Percentiles rank a stretch among this genome's conserved stretches.
These are phyloP conservation scores for Augiades crinisus DNA, from an alignment of 2,888 invertebrate genomes.

Conservation along the genomic window DNA sequence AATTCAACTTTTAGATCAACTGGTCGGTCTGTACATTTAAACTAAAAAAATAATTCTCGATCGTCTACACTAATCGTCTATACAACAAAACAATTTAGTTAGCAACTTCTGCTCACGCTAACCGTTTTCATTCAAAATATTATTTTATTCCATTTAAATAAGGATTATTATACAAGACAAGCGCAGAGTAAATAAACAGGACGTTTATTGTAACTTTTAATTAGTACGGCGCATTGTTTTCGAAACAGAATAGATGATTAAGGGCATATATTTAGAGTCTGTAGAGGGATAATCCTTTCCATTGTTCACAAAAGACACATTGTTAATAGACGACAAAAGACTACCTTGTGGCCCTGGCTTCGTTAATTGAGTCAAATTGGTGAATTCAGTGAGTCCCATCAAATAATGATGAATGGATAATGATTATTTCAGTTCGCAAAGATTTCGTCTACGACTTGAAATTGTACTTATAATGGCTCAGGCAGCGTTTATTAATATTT, in stretches of 20 bases:
- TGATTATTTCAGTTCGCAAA: no score
- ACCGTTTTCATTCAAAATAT: background rate
- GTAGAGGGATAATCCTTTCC: slow-evolving; percentile 14
- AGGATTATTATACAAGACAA: background rate
- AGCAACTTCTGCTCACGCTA: no score
- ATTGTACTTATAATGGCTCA: no score
- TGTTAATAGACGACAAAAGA: slow-evolving; percentile 16
- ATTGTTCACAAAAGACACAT: slow-evolving; percentile 19
- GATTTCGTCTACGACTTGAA: no score
- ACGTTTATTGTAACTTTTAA: slow-evolving; percentile 45
- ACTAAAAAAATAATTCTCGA: no score
- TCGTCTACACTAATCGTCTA: no score
- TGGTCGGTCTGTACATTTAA: no score
- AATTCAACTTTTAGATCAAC: no score
- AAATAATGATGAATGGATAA: no score
- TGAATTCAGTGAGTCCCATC: no score
- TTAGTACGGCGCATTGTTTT: slow-evolving; percentile 43
- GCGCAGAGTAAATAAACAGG: slow-evolving; percentile 9
- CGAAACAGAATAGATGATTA: slow-evolving; percentile 35
- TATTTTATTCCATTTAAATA: background rate
- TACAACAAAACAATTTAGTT: no score
- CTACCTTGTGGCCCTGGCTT: slow-evolving; percentile 5
- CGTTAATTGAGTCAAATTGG: background rate
- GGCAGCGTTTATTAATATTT: no score
- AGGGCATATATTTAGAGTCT: slow-evolving; percentile 8